Base-by-base conservation (phyloP, 2,113 vertebrate genomes). In the Scortum barcoo region DNA sequence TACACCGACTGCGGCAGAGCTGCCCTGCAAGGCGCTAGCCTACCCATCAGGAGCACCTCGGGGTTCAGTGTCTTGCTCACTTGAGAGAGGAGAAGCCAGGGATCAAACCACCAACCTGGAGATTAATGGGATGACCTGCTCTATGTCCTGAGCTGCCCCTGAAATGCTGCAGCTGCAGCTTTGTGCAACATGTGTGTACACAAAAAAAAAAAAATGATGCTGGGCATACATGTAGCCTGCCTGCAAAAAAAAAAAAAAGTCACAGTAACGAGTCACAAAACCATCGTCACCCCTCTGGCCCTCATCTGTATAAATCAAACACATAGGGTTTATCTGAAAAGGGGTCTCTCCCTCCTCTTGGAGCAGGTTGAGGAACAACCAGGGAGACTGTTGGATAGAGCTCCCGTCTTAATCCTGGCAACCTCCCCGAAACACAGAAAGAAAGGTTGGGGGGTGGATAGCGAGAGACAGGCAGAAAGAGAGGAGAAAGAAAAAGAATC, bases 351-450 rank as follows among this genome's bases (percentile, higher is more conserved):
- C 13, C 46, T 78, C 69, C 70, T 69, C 60, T 77, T 72, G 24
- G 72, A 87, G 51, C 75, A 80, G 4, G 65, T 19, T 24, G 19
- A 81, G 40, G 65, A 81, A 70, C 61, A 77, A 77, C 40, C 13
- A 5, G 56, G 77, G 78, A 85, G 58, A 79, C 62, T 67, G 63
- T 60, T 86, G 85, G 73, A 84, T 63, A 61, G 75, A 76, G 65
- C 71, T 73, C 56, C 51, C 80, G 42, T 84, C 56, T 74, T 86
- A 87, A 85, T 81, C 74, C 54, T 65, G 61, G 71, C 53, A 88
- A 78, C 36, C 50, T 51, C 80, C 65, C 38, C 24, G 57, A 81
- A 80, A 78, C 19, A 63, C 66, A 83, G 62, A 90, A 79, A 87
- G 33, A 71, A 69, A 89, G 72, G 79, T 85, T 53, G 57, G 65